Base-by-base conservation (phyloP, 2,888 invertebrate genomes). In the Trachelus stipa region DNA sequence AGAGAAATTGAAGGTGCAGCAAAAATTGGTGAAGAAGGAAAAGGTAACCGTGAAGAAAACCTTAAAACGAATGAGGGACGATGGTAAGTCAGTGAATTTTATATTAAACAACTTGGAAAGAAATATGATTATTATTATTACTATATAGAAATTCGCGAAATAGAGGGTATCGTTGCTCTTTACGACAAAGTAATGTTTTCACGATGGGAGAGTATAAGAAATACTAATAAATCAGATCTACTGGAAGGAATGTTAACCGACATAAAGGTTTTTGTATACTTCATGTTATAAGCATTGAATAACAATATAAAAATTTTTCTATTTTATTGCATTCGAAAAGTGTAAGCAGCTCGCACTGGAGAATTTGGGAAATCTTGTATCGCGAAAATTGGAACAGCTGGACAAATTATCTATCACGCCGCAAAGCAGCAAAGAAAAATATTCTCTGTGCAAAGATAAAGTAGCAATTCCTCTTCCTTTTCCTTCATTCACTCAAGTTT, bases 111-210 rank as follows among this genome's bases (percentile, higher is more conserved):
- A 15, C 15, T 68, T 76, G 23, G 40, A 76, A 73, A 30, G 12
- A 31, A 37, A 33, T 77, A 12, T 74, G 6, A n/a, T 30, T 35
- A 23, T 31, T 71, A 23, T 12, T 71, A 71, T 74, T 76, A 74
- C 11, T 15, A 37, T 73, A 31, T 68, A 88, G 89, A 89, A 85
- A 82, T 85, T 69, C 82, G 86, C 74, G 88, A 90, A 82, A 87
- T 90, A 86, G 90, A 90, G 81, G 85, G 85, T 12, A 82, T 88
- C 15, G 83, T 91, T n/a, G 85, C 88, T 33, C 83, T 85, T 11
- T 87, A 89, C 75, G 91, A 91, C 79, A 89, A 88, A 79, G 81
- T 87, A 12, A 82, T 91, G 79, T 86, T 87, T 73, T 82, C 82
- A 31, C 85, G 87, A 68, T 92, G 92, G 92, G 88, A 88, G 73